Base-by-base conservation (phyloP, 2,113 vertebrate species). In the Athene noctua region DNA sequence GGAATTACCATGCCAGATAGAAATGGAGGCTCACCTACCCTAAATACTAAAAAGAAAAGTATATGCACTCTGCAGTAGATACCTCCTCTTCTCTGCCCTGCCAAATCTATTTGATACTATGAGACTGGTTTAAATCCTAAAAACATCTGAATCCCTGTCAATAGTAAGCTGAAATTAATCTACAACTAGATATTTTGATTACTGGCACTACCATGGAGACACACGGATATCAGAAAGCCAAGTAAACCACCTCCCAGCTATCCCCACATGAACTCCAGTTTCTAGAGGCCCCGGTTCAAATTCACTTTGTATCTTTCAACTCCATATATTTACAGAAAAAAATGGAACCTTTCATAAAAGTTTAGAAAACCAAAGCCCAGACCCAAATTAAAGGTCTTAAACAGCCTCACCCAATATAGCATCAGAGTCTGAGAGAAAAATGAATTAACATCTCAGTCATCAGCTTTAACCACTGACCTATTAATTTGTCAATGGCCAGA, bases 71-170 rank as follows among this genome's bases (percentile, higher is more conserved):
- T 80, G 15, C 22, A 86, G 55, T 13, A 71, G 18, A 52, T 68
- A 49, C 29, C 44, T 92, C 38, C 59, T 93, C 29, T 51, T 94
- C 78, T 74, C 74, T 90, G 46, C 36, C 34, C 40, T 92, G 59
- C 61, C 80, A 59, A 7, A 11, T 59, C 46, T 16, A 34, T 57
- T 49, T 84, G 67, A 92, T 88, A 80, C 54, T 88, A 78, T 12
- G 20, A 88, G 59, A 83, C 18, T 74, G 40, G 80, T 44, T 93
- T 52, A 88, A 93, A 74, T 84, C 36, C 55, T 66, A 29, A 86
- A 92, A 92, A n/a, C 72, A 92, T 63, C 29, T 77, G 51, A 86
- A 94, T 57, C 55, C 32, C 52, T 96, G 86, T 86, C 88, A 94
- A 92, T 81, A 94, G n/a, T 68, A 61, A 68, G 32, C 59, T 92